Evolutionary conservation across 2,888 invertebrate species (phyloP), one percentile per base, ranked within the genome.

Genomic region (Mechanitis messenoides): DNA sequence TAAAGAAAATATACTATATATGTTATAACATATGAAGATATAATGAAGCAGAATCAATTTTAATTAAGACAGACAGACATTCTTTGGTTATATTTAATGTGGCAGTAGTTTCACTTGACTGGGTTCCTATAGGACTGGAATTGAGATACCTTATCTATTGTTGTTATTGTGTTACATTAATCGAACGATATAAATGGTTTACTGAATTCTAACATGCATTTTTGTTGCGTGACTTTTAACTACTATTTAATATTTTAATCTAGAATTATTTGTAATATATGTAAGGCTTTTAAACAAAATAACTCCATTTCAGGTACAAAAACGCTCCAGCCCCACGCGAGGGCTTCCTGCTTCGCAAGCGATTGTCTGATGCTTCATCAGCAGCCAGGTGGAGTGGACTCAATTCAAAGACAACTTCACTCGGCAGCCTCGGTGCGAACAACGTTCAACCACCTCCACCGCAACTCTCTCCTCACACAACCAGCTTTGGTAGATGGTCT

Each of bases 351-450:
- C 92, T 96, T 65, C 94, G 96, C 74, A 96, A 96, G 87, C 92
- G 94, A 72, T 90, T 93, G 80, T 94, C 93, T 77, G 94, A 94
- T 78, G 92, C 92, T 59, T 91, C 92, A 63, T 92, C 91, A 74
- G 92, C 91, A 73, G 89, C 91, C 71, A 91, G 82, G 79, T 92
- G 81, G 91, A 90, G 91, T 71, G 94, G 94, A 11, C 92, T 95
- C 74, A 94, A 94, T 83, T 94, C 94, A 72, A 96, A 96, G 91
- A 96, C 96, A 70, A 96, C 96, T 56, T 96, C 96, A 55, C 92
- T 96, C 64, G 95, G 94, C 79, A 95, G 95, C 75, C 91, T 95
- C 69, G 93, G 94, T 56, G 81, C 75, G 59, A 80, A 75, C 72
- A 80, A 75, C 72, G 93, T 74, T 85, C 93, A 93, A 91, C 94